Evolutionary conservation across 1,140 invertebrate genomes (phyloP).

Genomic region (Meloidogyne chitwoodi): DNA sequence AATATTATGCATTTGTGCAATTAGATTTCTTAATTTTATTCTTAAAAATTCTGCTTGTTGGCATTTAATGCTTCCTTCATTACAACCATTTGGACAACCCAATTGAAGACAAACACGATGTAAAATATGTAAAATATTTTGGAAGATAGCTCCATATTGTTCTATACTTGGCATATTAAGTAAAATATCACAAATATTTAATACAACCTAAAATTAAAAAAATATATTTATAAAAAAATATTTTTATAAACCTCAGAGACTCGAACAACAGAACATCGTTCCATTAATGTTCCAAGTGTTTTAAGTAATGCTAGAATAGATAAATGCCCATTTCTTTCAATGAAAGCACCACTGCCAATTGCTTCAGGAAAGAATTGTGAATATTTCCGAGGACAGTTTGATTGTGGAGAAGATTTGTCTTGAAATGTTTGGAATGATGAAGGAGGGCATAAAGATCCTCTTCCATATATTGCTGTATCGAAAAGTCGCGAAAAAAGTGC

Average conservation of each 20-base stretch:
- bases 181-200: conserved; percentile 52
- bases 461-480: neutral
- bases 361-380: conserved; percentile 65
- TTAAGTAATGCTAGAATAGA: conserved; percentile 84
- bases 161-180: conserved; percentile 40
- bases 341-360: conserved; percentile 81
- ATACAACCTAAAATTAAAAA: conserved; percentile 37
- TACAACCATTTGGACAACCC: conserved; percentile 85
- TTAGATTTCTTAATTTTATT: conserved; percentile 74
- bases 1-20: conserved; percentile 69
- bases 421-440: neutral
- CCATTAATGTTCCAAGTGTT: conserved; percentile 54
- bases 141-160: conserved; percentile 36
- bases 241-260: conserved; percentile 42
- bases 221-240: neutral
- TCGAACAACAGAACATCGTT: conserved; percentile 38
- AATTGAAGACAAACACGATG: conserved; percentile 75
- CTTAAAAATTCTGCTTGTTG: conserved; percentile 82
- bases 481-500: neutral
- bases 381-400: neutral
- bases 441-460: neutral
- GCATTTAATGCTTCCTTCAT: conserved; percentile 70
- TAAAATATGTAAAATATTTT: conserved; percentile 64
- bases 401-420: neutral
- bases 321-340: conserved; percentile 87